phyloP scores from a whole-genome alignment of 2,113 vertebrate species.

The Tyrannus savana region DNA sequence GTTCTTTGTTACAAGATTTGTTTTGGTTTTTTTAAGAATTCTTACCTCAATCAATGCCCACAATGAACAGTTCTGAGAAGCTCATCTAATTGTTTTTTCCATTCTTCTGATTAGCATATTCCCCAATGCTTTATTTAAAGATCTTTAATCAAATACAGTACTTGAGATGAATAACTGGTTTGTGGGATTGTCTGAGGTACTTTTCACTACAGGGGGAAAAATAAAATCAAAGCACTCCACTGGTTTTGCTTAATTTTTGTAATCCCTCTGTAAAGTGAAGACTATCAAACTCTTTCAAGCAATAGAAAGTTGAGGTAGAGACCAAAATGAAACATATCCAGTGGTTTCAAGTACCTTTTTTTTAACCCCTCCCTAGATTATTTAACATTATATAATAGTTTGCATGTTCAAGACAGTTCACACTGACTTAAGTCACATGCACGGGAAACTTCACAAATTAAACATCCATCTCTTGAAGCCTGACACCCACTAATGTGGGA shows the following conservation, averaged over 20 bases:
- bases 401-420: neutral
- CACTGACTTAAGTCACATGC: neutral
- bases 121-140: neutral
- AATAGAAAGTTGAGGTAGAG: neutral
- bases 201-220: neutral
- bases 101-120: neutral
- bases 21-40: neutral
- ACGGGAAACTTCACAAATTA: neutral
- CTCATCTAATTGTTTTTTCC: neutral
- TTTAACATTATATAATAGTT: neutral
- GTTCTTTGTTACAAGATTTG: neutral
- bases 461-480: neutral
- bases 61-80: neutral
- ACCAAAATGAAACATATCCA: neutral
- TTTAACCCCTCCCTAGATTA: neutral
- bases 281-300: neutral
- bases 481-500: slow-evolving; percentile 1
- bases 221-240: neutral
- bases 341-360: neutral
- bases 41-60: neutral
- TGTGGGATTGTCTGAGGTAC: neutral
- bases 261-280: neutral
- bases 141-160: slow-evolving; percentile 4
- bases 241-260: neutral
- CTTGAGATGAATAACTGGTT: neutral